Percentiles rank a stretch among this genome's conserved stretches.
Evolutionary conservation across 2,888 invertebrate genomes (phyloP).

Genomic region (Agrochola litura): DNA sequence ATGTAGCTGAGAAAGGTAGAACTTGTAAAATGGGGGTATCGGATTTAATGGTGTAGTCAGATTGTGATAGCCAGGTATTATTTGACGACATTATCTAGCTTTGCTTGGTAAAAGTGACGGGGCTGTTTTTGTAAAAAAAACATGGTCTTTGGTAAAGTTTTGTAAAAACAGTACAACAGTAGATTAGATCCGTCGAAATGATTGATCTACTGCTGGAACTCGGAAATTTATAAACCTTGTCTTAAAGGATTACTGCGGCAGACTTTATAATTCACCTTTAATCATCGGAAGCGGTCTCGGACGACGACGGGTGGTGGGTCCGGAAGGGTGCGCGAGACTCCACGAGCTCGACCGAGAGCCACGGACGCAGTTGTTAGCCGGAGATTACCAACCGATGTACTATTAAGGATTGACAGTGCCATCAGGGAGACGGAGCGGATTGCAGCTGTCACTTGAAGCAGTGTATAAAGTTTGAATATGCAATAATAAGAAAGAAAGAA

Average conservation of each 20-base stretch:
- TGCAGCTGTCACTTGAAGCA: not conserved
- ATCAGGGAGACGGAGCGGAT: not conserved
- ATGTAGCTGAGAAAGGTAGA: slow-evolving; percentile 5
- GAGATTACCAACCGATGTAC: not conserved
- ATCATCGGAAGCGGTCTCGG: slow-evolving; percentile 28
- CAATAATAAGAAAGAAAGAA: too few species aligned
- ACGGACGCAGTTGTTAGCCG: slow-evolving; percentile 9
- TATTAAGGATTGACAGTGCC: not conserved
- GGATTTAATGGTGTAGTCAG: slow-evolving; percentile 22
- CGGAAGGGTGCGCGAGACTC: not conserved
- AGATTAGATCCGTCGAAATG: slow-evolving; percentile 40
- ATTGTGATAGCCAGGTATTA: not conserved
- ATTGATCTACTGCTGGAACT: slow-evolving; percentile 56
- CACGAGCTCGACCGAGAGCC: not conserved
- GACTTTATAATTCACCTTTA: slow-evolving; percentile 21
- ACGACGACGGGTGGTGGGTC: slow-evolving; percentile 3
- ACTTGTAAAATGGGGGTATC: slow-evolving; percentile 11
- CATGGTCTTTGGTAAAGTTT: slow-evolving; percentile 17
- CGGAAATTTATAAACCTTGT: slow-evolving; percentile 43
- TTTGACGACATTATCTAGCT: not conserved
- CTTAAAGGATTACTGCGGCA: slow-evolving; percentile 36
- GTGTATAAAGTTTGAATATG: not conserved
- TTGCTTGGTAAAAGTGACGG: not conserved
- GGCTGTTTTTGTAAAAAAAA: too few species aligned
- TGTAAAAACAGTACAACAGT: slow-evolving; percentile 27